Conservation (phyloP, 2,113 vertebrate species). For the Pogonocichla stellata region DNA sequence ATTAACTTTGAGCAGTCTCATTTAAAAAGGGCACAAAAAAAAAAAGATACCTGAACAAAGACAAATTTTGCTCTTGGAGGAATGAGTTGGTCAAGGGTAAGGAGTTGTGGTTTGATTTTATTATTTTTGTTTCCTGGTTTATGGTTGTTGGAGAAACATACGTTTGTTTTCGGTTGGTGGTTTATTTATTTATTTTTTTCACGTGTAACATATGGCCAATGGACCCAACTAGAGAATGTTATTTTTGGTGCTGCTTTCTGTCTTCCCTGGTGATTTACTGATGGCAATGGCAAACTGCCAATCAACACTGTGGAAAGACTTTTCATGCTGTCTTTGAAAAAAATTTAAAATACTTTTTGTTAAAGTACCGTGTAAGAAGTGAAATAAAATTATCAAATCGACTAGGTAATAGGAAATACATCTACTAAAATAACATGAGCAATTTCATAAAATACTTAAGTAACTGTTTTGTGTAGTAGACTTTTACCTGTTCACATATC, state of each 20-base stretch:
- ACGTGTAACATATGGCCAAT: background rate
- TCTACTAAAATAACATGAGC: background rate
- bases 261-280: slow-evolving; percentile 26
- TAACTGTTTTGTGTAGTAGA: background rate
- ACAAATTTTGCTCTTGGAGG: background rate
- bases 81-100: background rate
- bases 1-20: background rate
- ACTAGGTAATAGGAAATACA: background rate
- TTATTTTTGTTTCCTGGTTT: background rate
- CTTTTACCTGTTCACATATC: background rate
- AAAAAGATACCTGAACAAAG: background rate
- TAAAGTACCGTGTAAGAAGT: background rate
- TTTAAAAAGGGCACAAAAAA: background rate
- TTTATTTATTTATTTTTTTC: background rate
- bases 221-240: background rate
- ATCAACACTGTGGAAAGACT: background rate
- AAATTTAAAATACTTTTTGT: background rate
- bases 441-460: background rate
- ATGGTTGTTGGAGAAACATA: background rate
- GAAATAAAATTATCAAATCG: background rate
- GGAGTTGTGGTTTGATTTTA: background rate
- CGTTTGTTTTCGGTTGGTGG: background rate
- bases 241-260: slow-evolving; percentile 30
- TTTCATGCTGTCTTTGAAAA: background rate
- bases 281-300: slow-evolving; percentile 12